These are phyloP conservation scores for Holothuria scabra DNA, from an alignment of 53 echinoderm and acorn worm species.

Conservation along the genomic window DNA sequence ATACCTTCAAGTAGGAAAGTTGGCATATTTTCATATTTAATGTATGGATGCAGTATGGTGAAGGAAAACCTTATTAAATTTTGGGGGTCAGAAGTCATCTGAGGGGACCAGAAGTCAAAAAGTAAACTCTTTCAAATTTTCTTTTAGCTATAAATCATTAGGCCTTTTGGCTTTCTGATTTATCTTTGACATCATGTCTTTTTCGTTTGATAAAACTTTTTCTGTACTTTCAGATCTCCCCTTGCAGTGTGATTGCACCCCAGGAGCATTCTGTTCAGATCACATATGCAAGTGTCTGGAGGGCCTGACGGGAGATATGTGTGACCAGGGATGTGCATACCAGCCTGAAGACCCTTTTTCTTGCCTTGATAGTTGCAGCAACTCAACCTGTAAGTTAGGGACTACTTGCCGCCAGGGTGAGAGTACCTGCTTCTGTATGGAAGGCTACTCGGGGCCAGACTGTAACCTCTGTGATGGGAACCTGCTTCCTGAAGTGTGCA, in stretches of 20 bases:
- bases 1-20: no score
- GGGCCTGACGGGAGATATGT: constrained; percentile 35
- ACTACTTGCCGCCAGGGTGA: constrained; percentile 28
- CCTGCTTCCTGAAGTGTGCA: constrained; percentile 43
- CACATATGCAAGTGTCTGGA: neutral
- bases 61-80: no score
- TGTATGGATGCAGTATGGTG: no score
- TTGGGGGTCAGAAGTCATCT: no score
- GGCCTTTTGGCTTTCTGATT: no score
- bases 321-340: constrained; percentile 44
- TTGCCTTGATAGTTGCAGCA: constrained; percentile 17
- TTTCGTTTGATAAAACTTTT: constrained; percentile 11
- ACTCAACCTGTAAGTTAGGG: neutral
- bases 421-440: constrained; percentile 50
- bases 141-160: no score
- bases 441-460: constrained; percentile 59
- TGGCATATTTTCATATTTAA: no score
- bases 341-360: neutral
- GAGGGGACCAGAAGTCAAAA: no score
- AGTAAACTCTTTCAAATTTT: no score
- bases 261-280: constrained; percentile 23
- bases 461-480: constrained; percentile 64
- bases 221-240: no score
- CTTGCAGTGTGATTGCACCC: constrained; percentile 24
- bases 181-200: no score